A percentile compares a stretch with the other conserved stretches of the same genome.
These are phyloP conservation scores for Uria aalge DNA, from an alignment of 2,113 vertebrate genomes.

Conservation along the genomic window DNA sequence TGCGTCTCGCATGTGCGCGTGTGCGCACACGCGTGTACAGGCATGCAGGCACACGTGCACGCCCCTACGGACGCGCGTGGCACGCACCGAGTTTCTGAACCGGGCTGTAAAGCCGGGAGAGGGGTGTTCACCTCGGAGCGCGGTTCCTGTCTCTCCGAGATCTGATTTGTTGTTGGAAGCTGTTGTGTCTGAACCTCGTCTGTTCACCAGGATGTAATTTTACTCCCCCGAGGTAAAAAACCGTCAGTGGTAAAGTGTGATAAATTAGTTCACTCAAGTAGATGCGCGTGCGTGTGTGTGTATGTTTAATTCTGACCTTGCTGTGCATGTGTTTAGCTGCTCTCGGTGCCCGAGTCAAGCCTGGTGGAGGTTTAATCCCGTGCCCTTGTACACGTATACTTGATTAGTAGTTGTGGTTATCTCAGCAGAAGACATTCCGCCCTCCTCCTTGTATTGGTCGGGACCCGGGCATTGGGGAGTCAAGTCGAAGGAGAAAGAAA, in stretches of 20 bases:
- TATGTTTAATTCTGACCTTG: conserved; percentile 77
- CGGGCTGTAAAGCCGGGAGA: neutral
- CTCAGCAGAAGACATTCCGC: conserved; percentile 87
- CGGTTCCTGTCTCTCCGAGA: neutral
- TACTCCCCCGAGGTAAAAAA: conserved; percentile 75
- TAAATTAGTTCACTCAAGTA: conserved; percentile 78
- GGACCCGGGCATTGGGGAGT: conserved; percentile 86
- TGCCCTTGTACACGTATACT: conserved; percentile 87
- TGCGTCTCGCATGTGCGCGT: rapidly evolving
- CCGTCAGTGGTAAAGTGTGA: conserved; percentile 78
- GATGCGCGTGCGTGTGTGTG: conserved; percentile 36
- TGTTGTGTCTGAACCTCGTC: conserved; percentile 58
- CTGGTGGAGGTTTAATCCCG: conserved; percentile 89
- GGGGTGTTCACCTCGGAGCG: neutral
- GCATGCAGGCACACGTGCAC: rapidly evolving
- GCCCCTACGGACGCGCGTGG: rapidly evolving
- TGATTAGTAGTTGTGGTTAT: conserved; percentile 96
- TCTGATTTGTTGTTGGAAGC: conserved; percentile 47
- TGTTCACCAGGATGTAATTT: conserved; percentile 75
- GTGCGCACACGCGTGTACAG: rapidly evolving
- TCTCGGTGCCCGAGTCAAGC: conserved; percentile 82
- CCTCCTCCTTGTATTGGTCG: conserved; percentile 86
- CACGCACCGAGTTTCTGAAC: neutral
- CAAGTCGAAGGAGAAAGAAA: conserved; percentile 86
- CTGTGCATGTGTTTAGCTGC: conserved; percentile 76